Evolutionary conservation across 1,140 invertebrate genomes (phyloP).

Genomic region (Battus philenor): DNA sequence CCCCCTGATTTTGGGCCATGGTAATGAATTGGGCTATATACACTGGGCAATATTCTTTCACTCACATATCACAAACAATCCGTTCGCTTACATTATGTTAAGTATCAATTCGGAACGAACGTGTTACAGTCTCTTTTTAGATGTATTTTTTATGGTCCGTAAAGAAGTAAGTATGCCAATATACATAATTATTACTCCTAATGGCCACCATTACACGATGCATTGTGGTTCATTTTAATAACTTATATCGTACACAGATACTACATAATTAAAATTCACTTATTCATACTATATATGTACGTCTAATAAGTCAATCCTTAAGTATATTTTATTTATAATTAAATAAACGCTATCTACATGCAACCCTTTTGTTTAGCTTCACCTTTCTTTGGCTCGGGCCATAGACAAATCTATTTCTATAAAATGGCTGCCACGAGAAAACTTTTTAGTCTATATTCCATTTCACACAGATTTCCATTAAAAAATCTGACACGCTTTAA

Average conservation of each 20-base stretch:
- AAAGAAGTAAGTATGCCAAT: slow-evolving; percentile 72
- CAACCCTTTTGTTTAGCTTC: slow-evolving; percentile 75
- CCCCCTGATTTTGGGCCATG: slow-evolving; percentile 74
- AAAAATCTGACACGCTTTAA: too few species aligned
- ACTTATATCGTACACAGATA: slow-evolving; percentile 36
- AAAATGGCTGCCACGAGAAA: slow-evolving; percentile 68
- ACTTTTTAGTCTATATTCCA: slow-evolving; percentile 38
- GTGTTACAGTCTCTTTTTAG: slow-evolving; percentile 38
- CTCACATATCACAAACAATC: slow-evolving; percentile 50
- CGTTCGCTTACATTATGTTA: slow-evolving; percentile 51
- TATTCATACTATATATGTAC: slow-evolving; percentile 36
- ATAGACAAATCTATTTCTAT: slow-evolving; percentile 66
- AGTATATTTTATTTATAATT: slow-evolving; percentile 53
- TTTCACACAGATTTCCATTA: too few species aligned
- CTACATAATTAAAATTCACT: slow-evolving; percentile 36
- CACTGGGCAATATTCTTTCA: slow-evolving; percentile 43
- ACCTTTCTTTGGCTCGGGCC: slow-evolving; percentile 67
- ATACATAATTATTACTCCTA: slow-evolving; percentile 73
- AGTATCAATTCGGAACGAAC: slow-evolving; percentile 29
- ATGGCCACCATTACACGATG: slow-evolving; percentile 76
- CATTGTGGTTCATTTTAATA: slow-evolving; percentile 65
- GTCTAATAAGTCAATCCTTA: slow-evolving; percentile 39
- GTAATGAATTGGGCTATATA: slow-evolving; percentile 49
- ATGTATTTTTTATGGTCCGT: slow-evolving; percentile 50
- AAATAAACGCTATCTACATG: slow-evolving; percentile 69